Percentiles rank a stretch among this genome's conserved stretches.
phyloP scores from a whole-genome alignment of 2,113 vertebrate genomes.

The Mystacornis crossleyi region DNA sequence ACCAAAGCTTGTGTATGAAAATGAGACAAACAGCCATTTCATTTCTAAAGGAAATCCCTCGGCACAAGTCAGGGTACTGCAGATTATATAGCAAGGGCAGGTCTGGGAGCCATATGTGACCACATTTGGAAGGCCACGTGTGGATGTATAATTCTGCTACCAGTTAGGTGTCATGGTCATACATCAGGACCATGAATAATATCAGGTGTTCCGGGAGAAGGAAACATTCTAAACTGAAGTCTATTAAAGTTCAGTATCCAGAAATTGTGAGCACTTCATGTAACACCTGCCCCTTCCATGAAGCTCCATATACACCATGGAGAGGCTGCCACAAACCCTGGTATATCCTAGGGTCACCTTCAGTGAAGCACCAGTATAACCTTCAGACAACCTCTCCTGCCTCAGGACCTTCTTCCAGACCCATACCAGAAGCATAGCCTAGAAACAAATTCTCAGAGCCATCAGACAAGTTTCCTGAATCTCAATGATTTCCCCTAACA shows the following conservation, averaged over 20 bases:
- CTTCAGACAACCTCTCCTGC: background rate
- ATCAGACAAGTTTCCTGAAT: background rate
- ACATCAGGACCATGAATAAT: background rate
- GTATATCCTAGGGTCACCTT: background rate
- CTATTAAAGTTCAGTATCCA: background rate
- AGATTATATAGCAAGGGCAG: background rate
- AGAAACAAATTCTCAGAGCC: background rate
- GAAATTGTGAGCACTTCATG: background rate
- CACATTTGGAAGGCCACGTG: background rate
- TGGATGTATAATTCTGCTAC: background rate
- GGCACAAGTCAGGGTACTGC: background rate
- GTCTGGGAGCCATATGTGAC: background rate
- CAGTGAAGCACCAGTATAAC: background rate
- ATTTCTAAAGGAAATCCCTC: background rate
- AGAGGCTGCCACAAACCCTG: background rate
- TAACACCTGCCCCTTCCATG: background rate
- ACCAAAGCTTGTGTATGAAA: background rate
- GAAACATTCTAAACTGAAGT: background rate
- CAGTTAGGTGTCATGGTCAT: background rate
- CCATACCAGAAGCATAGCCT: background rate
- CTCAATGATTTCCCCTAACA: background rate
- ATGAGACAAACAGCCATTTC: background rate
- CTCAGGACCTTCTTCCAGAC: background rate
- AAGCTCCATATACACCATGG: background rate
- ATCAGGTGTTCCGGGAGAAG: background rate